These are phyloP conservation scores for Balearica regulorum DNA, from an alignment of 2,797 vertebrate genomes.

Conservation along the genomic window DNA sequence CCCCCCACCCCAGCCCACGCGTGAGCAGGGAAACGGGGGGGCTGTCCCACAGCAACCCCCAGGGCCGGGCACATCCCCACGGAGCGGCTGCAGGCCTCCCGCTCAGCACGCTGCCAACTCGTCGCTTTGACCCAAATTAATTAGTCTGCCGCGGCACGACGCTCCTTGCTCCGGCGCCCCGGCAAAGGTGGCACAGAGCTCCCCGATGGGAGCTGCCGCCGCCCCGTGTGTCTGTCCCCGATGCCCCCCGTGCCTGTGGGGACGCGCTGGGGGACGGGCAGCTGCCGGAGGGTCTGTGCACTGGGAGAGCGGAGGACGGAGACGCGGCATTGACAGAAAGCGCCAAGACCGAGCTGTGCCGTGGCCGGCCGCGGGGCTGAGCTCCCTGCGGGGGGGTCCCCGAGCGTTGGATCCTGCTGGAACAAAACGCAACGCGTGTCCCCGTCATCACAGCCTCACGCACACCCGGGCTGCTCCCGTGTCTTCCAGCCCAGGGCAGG, in stretches of 20 bases:
- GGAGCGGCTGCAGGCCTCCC: rapidly evolving
- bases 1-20: rapidly evolving
- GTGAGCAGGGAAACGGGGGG: neutral
- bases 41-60: neutral
- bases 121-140: neutral
- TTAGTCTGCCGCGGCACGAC: neutral
- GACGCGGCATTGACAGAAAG: neutral
- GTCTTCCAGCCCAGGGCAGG: neutral
- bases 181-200: neutral
- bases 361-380: rapidly evolving
- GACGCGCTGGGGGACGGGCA: neutral
- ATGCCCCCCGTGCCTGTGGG: neutral
- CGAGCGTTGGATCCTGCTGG: rapidly evolving
- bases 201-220: neutral
- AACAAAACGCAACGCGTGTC: rapidly evolving
- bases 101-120: rapidly evolving
- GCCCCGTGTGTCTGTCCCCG: rapidly evolving
- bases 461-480: neutral
- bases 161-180: neutral
- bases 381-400: neutral
- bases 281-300: neutral
- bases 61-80: rapidly evolving
- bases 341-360: neutral
- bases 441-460: neutral
- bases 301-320: neutral